Percentiles rank a stretch among this genome's conserved stretches.
These are phyloP conservation scores for Tokudaia muenninki DNA, from an alignment of 2,797 vertebrate genomes.

Conservation along the genomic window DNA sequence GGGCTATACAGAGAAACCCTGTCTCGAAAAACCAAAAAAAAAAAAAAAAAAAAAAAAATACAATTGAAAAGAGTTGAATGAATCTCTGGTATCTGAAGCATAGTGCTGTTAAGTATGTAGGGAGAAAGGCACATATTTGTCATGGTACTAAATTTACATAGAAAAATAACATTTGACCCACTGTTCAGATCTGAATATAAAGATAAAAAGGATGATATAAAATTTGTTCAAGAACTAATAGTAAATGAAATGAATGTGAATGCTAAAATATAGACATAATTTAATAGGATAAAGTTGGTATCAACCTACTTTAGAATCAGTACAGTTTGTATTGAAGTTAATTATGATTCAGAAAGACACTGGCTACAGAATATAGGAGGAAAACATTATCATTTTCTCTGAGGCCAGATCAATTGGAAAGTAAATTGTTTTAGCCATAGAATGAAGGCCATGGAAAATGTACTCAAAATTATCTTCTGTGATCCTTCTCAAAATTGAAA, in stretches of 20 bases:
- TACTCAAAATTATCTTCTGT: neutral
- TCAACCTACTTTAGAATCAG: neutral
- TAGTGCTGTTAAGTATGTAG: neutral
- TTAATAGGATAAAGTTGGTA: neutral
- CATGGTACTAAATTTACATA: neutral
- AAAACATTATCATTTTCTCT: neutral
- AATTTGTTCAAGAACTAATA: neutral
- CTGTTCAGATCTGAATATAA: neutral
- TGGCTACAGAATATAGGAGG: no score
- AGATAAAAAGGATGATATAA: neutral
- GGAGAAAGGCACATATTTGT: neutral
- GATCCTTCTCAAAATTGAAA: constrained; percentile 3
- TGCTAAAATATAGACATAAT: neutral
- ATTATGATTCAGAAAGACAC: neutral
- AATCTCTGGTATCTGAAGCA: constrained; percentile 5
- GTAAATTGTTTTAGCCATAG: neutral
- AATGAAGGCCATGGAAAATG: neutral
- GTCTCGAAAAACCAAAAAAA: no score
- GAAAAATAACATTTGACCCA: neutral
- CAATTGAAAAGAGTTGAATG: neutral
- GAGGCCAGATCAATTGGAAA: neutral
- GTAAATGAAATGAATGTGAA: neutral
- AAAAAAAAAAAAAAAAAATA: neutral
- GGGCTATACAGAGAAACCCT: no score
- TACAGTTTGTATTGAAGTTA: neutral